Evolutionary conservation across 2,797 vertebrate genomes (phyloP).

Genomic region (Lemur catta): DNA sequence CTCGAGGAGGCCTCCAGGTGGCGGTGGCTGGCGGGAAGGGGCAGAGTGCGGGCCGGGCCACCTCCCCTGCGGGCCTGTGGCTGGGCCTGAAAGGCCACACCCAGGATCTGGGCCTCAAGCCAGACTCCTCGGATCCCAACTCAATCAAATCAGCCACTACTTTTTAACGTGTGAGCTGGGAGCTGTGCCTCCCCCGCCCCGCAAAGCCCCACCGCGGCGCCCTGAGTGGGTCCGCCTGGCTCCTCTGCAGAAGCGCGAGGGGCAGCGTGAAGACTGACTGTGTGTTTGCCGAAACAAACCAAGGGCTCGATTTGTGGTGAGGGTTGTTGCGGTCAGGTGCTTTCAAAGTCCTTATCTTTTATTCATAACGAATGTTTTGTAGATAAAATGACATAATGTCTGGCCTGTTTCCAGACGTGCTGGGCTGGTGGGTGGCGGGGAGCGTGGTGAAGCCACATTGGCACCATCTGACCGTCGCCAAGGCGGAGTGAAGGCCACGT

Average conservation of each 20-base stretch:
- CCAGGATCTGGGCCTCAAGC: not conserved
- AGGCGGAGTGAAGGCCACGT: not conserved
- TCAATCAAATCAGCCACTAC: not conserved
- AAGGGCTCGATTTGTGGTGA: not conserved
- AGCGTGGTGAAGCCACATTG: rapidly evolving
- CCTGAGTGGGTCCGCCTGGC: rapidly evolving
- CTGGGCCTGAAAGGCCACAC: not conserved
- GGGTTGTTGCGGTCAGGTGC: too few species aligned
- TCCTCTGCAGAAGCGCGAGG: too few species aligned
- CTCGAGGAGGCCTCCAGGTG: not conserved
- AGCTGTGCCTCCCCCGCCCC: not conserved
- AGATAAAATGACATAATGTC: not conserved
- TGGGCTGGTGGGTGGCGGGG: not conserved
- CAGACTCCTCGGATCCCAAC: not conserved
- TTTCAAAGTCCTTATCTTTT: not conserved
- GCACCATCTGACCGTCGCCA: rapidly evolving
- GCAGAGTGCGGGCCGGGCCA: not conserved
- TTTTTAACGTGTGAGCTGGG: not conserved
- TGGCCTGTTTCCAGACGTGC: not conserved
- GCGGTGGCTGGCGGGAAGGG: too few species aligned
- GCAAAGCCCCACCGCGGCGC: rapidly evolving
- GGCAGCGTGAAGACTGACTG: not conserved
- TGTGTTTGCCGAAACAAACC: too few species aligned
- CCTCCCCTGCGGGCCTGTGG: rapidly evolving
- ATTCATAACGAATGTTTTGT: not conserved